phyloP scores from a whole-genome alignment of 2,888 invertebrate species.

The Rotaria macrura region DNA sequence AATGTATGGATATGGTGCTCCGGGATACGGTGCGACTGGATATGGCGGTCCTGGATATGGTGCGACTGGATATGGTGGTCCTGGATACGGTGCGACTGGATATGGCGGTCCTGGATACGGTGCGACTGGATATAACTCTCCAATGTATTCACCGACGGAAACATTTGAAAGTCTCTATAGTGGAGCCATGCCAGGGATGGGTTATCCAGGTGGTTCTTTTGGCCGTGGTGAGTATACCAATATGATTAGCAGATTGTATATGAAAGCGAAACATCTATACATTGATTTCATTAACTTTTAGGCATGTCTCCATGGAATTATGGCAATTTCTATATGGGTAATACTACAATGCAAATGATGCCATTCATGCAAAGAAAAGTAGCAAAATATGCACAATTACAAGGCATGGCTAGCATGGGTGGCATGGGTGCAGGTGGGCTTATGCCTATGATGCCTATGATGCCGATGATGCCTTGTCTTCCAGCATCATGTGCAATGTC shows the following conservation, averaged over 20 bases:
- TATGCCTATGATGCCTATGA: background rate
- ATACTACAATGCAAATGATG: conserved; percentile 15
- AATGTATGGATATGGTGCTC: background rate
- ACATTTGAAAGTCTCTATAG: background rate
- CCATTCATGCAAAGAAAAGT: background rate
- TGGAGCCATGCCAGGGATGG: too few relatives aligned
- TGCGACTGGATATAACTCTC: too few relatives aligned
- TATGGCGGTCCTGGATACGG: too few relatives aligned
- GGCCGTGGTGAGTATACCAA: background rate
- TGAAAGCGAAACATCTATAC: background rate
- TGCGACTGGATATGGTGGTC: too few relatives aligned
- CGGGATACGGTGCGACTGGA: too few relatives aligned
- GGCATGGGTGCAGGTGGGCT: background rate
- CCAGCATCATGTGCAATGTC: background rate
- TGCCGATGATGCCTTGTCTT: background rate
- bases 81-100: too few relatives aligned
- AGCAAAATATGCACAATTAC: background rate
- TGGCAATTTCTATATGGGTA: background rate
- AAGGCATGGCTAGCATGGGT: background rate
- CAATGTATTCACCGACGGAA: background rate
- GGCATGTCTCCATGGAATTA: background rate
- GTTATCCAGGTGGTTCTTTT: too few relatives aligned
- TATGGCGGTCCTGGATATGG: too few relatives aligned
- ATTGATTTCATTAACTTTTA: background rate
- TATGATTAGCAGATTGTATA: too few relatives aligned